Evolutionary conservation across 2,797 vertebrate genomes (phyloP).

Genomic region (Poecile montanus): DNA sequence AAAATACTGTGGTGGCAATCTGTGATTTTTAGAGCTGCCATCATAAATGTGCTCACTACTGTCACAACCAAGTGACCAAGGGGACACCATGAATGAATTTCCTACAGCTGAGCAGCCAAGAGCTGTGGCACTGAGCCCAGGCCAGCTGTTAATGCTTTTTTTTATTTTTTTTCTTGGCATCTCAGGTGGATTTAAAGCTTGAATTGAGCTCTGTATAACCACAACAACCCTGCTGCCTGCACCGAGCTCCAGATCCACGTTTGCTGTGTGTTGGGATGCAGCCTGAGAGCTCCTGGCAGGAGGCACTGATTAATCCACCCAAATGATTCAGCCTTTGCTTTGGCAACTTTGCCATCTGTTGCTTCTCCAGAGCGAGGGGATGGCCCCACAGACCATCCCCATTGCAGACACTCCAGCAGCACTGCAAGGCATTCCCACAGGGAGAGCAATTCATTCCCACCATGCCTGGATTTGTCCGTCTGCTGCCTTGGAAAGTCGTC

Average conservation of each 20-base stretch:
- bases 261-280: background rate
- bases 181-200: background rate
- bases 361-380: background rate
- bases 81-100: accelerated
- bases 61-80: background rate
- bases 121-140: background rate
- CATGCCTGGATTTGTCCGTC: accelerated
- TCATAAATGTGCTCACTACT: background rate
- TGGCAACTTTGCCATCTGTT: background rate
- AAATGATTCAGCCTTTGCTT: background rate
- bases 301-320: background rate
- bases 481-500: background rate
- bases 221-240: background rate
- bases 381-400: background rate
- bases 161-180: background rate
- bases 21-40: background rate
- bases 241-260: accelerated
- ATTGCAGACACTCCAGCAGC: background rate
- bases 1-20: accelerated
- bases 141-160: background rate
- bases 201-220: background rate
- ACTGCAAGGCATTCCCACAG: background rate
- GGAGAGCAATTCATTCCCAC: background rate
- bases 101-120: background rate
- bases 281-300: background rate